Base-by-base conservation (phyloP, 2,888 invertebrate genomes). In the Parapristionchus giblindavisi region DNA sequence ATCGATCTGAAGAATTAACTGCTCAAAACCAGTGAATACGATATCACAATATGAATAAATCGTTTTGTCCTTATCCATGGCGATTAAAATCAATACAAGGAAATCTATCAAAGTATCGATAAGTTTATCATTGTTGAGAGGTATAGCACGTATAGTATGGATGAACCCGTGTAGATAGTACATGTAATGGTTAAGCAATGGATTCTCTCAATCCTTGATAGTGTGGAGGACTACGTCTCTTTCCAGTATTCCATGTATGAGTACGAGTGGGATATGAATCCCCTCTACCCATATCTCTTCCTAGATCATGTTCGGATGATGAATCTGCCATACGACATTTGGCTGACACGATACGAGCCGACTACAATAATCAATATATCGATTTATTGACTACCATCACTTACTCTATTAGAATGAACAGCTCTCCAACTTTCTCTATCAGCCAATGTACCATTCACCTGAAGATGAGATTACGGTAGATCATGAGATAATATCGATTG, bases 381-480 rank as follows among this genome's bases (percentile, higher is more conserved):
- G 58, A n/a, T n/a, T n/a, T n/a, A n/a, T n/a, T n/a, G n/a, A n/a
- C n/a, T n/a, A n/a, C n/a, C 51, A 17, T 51, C 2, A 43, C 56
- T 3, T 6, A 58, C 71, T 58, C 51, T 21, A 58, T 71, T 56
- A 14, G 71, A 71, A 24, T 58, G 58, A 21, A 71, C 71, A 17
- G 71, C 71, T 40, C 71, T 36, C 71, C 71, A 71, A 14, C 71
- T 71, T 27, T 71, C 71, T n/a, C 71, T 43, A 29, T 71, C 71
- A 8, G 71, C 71, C 43, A 58, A 32, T 40, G 71, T 71, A 5
- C 71, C 71, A 34, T 71, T 71, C 21, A 71, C 71, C 71, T 71
- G 29, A 21, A 52, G 32, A 17, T 54, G 56, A n/a, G 29, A n/a
- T n/a, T 56, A 29, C 58, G 43, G 56, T 71, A 71, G 38, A 3